Conservation (phyloP, 2,797 vertebrate species). For the Gymnoscopelus braueri region DNA sequence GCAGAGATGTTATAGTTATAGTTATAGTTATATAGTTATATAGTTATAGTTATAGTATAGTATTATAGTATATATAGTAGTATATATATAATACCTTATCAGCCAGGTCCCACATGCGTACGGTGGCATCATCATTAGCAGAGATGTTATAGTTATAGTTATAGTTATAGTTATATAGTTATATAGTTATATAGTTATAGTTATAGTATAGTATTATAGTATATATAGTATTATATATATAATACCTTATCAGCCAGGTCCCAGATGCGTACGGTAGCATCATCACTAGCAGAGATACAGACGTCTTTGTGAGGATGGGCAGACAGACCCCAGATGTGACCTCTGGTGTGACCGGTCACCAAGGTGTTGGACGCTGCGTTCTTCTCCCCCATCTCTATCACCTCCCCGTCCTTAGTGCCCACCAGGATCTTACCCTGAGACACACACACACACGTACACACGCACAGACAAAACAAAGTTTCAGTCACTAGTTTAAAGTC, state of each 20-base stretch:
- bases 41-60: too few relatives aligned
- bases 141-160: too few relatives aligned
- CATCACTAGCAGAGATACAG: conserved; percentile 93
- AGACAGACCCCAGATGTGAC: conserved; percentile 94
- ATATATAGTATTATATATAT: neutral
- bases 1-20: too few relatives aligned
- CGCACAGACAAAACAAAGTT: too few relatives aligned
- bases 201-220: too few relatives aligned
- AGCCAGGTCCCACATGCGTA: conserved; percentile 94
- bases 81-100: conserved; percentile 86
- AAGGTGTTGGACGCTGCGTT: conserved; percentile 95
- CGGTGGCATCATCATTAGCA: conserved; percentile 92
- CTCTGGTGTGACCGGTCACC: conserved; percentile 94
- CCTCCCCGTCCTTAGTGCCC: conserved; percentile 96
- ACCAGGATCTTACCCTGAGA: conserved; percentile 94
- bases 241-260: conserved; percentile 92
- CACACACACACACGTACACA: neutral
- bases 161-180: too few relatives aligned
- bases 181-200: too few relatives aligned
- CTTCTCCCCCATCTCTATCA: conserved; percentile 97
- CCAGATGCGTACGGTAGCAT: conserved; percentile 95
- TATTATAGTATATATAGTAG: neutral
- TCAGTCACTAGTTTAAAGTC: too few relatives aligned
- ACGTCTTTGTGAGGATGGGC: conserved; percentile 93
- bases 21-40: too few relatives aligned